Evolutionary conservation across 2,797 vertebrate species (phyloP).

Genomic region (Rachycentron canadum): DNA sequence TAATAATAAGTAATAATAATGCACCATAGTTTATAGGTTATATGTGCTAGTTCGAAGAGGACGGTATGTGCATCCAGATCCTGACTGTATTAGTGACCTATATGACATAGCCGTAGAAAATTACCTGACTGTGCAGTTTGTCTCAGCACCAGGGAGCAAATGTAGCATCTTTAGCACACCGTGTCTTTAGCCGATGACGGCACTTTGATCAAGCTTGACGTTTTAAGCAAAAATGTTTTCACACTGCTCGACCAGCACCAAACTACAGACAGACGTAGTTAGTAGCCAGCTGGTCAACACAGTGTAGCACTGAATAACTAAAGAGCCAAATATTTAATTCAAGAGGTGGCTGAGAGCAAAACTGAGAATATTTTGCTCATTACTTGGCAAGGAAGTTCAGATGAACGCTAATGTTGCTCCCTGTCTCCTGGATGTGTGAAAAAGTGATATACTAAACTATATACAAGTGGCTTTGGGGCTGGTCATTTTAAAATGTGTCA

Average conservation of each 20-base stretch:
- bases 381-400: no score
- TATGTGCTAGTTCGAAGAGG: no score
- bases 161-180: background rate
- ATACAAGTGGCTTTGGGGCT: background rate
- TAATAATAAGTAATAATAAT: no score
- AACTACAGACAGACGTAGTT: no score
- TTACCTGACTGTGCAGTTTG: background rate
- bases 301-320: background rate
- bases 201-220: no score
- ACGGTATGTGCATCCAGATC: no score
- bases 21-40: no score
- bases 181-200: background rate
- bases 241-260: background rate
- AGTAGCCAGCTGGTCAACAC: no score
- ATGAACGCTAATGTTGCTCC: no score
- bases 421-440: background rate
- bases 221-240: background rate
- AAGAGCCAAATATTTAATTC: background rate
- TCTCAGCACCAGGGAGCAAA: background rate
- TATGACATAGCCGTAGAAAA: background rate
- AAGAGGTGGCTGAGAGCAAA: background rate
- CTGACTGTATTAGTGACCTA: no score
- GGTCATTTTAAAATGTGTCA: background rate
- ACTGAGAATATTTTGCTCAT: background rate
- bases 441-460: background rate